Conservation (phyloP, 2,888 invertebrate genomes). For the Hymenopus coronatus region DNA sequence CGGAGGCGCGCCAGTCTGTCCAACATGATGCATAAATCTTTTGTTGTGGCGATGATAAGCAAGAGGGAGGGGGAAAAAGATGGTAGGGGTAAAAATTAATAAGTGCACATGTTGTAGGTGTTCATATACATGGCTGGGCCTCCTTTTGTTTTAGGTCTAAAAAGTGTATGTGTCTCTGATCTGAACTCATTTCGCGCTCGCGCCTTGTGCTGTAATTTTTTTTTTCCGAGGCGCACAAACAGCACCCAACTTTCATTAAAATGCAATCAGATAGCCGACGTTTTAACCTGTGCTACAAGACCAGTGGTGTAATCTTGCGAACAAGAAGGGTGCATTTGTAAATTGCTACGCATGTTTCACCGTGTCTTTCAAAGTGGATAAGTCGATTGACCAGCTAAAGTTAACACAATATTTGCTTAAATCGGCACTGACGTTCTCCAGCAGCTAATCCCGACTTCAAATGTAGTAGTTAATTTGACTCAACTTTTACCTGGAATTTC, state of each 20-base stretch:
- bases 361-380: no score
- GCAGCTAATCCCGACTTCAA: no score
- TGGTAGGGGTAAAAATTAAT: not conserved
- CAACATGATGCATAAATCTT: not conserved
- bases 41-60: not conserved
- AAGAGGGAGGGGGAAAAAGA: not conserved
- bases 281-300: not conserved
- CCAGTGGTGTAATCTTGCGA: not conserved
- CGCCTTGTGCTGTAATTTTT: not conserved
- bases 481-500: no score
- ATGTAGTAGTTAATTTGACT: no score
- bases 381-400: no score
- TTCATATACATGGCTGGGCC: not conserved
- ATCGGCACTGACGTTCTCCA: no score
- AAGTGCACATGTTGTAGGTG: not conserved
- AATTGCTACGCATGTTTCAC: no score
- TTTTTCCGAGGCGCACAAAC: not conserved
- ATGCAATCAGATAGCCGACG: constrained; percentile 15
- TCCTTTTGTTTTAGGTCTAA: not conserved
- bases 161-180: not conserved
- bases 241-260: constrained; percentile 10
- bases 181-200: not conserved
- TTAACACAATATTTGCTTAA: no score
- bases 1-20: not conserved
- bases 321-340: not conserved